Evolutionary conservation across 2,797 vertebrate genomes (phyloP).

Genomic region (Poecile montanus): DNA sequence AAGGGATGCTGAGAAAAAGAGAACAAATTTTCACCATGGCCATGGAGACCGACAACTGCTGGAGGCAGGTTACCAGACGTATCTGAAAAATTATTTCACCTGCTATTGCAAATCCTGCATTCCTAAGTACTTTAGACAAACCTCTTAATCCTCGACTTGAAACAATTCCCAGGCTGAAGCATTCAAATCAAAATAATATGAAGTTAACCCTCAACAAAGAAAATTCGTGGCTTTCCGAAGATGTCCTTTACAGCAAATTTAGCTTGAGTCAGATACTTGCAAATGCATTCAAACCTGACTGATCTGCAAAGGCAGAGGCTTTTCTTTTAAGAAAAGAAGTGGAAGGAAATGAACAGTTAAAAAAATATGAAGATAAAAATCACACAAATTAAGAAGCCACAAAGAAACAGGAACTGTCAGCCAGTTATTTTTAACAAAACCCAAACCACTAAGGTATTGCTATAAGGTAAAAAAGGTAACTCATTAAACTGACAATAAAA

Average conservation of each 20-base stretch:
- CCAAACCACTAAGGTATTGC: background rate
- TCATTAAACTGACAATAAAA: background rate
- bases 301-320: background rate
- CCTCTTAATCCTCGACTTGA: constrained; percentile 42
- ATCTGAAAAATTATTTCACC: constrained; percentile 39
- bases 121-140: constrained; percentile 38
- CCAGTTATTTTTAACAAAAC: background rate
- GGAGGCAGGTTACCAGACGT: constrained; percentile 19
- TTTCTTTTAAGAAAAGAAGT: background rate
- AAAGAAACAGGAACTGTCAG: constrained; percentile 2
- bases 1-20: background rate
- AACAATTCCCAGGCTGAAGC: constrained; percentile 46
- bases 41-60: background rate
- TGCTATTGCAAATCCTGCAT: constrained; percentile 39
- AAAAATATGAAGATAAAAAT: constrained; percentile 9
- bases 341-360: background rate
- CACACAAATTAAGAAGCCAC: background rate
- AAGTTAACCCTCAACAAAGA: constrained; percentile 29
- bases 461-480: background rate
- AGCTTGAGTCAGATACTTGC: background rate
- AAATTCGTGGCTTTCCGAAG: background rate
- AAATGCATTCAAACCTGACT: background rate
- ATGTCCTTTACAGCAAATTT: background rate
- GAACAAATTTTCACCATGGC: background rate
- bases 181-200: background rate